phyloP scores from a whole-genome alignment of 1,140 invertebrate species.

The Pemphigus obesinymphae region DNA sequence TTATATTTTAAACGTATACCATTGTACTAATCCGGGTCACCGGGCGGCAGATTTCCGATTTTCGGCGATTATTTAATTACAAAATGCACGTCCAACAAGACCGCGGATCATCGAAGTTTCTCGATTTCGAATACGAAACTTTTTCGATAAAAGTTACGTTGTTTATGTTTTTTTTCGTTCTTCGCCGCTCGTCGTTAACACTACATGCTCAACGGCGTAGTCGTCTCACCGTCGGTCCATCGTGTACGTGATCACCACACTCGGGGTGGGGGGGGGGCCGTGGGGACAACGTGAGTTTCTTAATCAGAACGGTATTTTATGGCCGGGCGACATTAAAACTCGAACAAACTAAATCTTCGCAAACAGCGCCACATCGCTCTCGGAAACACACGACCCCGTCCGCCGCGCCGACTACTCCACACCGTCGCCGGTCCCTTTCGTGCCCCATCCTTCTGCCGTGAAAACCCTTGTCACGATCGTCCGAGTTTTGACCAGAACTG shows the following conservation, averaged over 20 bases:
- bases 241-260: background rate
- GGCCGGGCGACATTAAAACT: constrained; percentile 31
- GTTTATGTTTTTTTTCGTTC: background rate
- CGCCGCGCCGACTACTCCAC: no score
- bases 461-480: no score
- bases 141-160: constrained; percentile 35
- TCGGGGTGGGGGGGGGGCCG: no score
- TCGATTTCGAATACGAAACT: background rate
- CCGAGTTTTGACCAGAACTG: no score
- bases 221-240: background rate
- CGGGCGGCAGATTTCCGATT: no score
- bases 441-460: no score
- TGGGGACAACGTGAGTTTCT: background rate
- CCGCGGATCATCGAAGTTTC: background rate
- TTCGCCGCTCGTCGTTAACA: background rate
- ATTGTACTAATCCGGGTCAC: no score
- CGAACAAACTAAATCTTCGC: constrained; percentile 30
- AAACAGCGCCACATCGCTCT: constrained; percentile 10
- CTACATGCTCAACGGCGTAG: background rate
- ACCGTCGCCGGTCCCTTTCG: no score
- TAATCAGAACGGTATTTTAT: constrained; percentile 38
- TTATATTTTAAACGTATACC: no score
- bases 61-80: background rate
- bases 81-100: background rate
- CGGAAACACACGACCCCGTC: background rate